phyloP scores from a whole-genome alignment of 2,797 vertebrate genomes.

The Poeciliopsis infans region DNA sequence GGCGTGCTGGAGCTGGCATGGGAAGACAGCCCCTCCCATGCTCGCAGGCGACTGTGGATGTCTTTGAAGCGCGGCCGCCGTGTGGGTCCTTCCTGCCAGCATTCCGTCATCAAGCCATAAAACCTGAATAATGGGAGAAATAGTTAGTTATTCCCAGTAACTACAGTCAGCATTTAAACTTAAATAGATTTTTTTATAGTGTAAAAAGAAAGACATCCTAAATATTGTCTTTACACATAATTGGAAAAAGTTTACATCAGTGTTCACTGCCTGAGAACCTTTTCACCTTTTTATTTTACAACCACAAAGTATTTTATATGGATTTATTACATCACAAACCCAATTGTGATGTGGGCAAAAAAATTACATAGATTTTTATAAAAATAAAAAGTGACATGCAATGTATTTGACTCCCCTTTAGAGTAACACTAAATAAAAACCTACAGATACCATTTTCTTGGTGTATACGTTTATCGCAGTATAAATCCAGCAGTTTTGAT shows the following conservation, averaged over 20 bases:
- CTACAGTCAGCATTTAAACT: not conserved
- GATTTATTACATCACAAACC: not conserved
- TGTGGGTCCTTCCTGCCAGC: conserved; percentile 95
- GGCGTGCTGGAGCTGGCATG: conserved; percentile 97
- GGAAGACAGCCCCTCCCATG: conserved; percentile 95
- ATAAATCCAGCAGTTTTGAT: not conserved
- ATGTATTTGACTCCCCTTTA: not conserved
- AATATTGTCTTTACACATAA: not conserved
- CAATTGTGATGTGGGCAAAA: not conserved
- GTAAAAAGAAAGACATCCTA: not conserved
- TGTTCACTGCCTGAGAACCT: not conserved
- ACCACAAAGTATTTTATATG: not conserved
- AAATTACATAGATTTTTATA: not conserved
- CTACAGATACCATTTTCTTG: not conserved
- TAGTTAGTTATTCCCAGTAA: not conserved
- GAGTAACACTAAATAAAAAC: not conserved
- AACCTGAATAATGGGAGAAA: conserved; percentile 72
- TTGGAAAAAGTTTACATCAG: not conserved
- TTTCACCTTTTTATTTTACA: not conserved
- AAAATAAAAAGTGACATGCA: not conserved
- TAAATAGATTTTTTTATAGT: not conserved
- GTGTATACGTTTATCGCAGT: not conserved
- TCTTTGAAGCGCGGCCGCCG: conserved; percentile 95
- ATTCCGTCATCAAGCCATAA: conserved; percentile 96
- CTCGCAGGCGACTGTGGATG: conserved; percentile 89